phyloP scores from a whole-genome alignment of 2,888 invertebrate species.

The Caenorhabditis drosophilae region DNA sequence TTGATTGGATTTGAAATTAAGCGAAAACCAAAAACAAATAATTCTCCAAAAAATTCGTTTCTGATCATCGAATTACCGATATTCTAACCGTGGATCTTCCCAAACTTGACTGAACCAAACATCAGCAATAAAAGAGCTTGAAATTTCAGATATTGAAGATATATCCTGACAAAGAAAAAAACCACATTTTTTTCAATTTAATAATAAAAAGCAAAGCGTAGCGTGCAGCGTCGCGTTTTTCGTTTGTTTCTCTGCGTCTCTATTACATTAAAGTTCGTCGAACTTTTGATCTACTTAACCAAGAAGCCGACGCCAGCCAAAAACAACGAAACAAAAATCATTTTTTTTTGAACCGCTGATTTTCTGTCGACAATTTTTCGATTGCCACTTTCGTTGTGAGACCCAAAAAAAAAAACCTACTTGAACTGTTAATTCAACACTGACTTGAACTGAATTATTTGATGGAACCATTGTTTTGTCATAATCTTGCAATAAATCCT shows the following conservation, averaged over 20 bases:
- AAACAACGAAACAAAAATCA: too few species aligned
- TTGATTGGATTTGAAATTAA: background rate
- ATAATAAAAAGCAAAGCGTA: slow-evolving; percentile 24
- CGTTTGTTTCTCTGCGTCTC: too few species aligned
- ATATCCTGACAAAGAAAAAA: slow-evolving; percentile 52
- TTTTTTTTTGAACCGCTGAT: too few species aligned
- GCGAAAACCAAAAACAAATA: background rate
- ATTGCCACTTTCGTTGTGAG: too few species aligned
- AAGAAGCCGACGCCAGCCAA: too few species aligned
- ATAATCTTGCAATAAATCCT: slow-evolving; percentile 60
- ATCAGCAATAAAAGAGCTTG: slow-evolving; percentile 66
- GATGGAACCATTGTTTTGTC: slow-evolving; percentile 68
- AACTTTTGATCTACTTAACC: too few species aligned
- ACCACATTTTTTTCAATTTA: slow-evolving; percentile 7
- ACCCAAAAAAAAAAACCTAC: too few species aligned
- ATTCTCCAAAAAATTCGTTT: too few species aligned
- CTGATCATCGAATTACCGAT: slow-evolving; percentile 45
- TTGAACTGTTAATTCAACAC: slow-evolving; percentile 66
- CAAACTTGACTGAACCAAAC: slow-evolving; percentile 68
- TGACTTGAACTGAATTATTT: slow-evolving; percentile 63
- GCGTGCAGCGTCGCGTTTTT: too few species aligned
- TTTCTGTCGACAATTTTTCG: too few species aligned
- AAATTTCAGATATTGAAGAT: slow-evolving; percentile 66
- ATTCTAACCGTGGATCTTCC: slow-evolving; percentile 63
- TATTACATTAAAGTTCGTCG: too few species aligned